These are phyloP conservation scores for Taphrorychus bicolor DNA, from an alignment of 2,888 invertebrate species.

Conservation along the genomic window DNA sequence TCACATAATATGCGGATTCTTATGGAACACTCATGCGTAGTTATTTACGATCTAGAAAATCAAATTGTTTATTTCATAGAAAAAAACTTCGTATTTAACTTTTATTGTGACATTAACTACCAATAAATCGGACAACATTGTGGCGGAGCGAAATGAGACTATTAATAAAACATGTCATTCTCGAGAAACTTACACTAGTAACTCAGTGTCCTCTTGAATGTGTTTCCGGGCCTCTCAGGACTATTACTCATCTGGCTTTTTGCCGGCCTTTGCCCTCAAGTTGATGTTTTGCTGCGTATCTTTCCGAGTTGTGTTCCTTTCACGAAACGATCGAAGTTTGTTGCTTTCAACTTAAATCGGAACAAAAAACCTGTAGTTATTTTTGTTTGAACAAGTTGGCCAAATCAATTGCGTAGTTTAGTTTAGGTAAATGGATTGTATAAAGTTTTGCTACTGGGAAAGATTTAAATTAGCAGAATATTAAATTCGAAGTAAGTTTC, in stretches of 20 bases:
- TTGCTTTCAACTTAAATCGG: not conserved
- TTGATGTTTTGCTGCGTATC: conserved; percentile 17
- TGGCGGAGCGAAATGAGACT: not conserved
- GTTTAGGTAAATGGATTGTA: too few species aligned
- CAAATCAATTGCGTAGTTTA: too few species aligned
- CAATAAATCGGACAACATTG: conserved; percentile 1
- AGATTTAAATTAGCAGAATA: too few species aligned
- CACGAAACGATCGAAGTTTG: not conserved
- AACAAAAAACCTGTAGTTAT: not conserved
- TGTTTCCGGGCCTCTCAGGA: conserved; percentile 16
- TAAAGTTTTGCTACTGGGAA: too few species aligned
- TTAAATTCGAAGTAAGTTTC: too few species aligned
- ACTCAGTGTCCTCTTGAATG: conserved; percentile 20
- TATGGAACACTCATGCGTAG: too few species aligned
- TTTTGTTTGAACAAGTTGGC: too few species aligned
- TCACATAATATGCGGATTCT: too few species aligned
- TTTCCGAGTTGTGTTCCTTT: conserved; percentile 10
- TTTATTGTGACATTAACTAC: not conserved
- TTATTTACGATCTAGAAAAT: too few species aligned
- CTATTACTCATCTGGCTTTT: conserved; percentile 21
- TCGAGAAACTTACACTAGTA: conserved; percentile 17
- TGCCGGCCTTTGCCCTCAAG: conserved; percentile 15
- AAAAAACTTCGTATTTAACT: too few species aligned
- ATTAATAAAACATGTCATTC: conserved; percentile 19
- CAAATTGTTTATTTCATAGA: too few species aligned